Percentiles rank a stretch among this genome's conserved stretches.
Evolutionary conservation across 2,888 invertebrate species (phyloP).

Genomic region (Coleophora flavipennella): DNA sequence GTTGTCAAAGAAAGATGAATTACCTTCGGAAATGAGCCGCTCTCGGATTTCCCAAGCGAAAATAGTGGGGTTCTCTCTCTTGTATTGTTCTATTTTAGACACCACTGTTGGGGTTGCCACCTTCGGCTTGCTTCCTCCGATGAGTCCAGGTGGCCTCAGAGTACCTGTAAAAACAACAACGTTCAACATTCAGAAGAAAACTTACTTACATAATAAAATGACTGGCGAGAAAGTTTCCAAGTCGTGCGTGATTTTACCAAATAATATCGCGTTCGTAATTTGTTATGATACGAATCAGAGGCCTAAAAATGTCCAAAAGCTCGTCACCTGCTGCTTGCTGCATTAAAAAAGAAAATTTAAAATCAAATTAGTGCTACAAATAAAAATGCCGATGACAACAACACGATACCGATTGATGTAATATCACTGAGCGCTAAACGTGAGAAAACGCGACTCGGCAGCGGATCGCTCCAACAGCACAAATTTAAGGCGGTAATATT

Average conservation of each 20-base stretch:
- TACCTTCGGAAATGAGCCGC: slow-evolving; percentile 96
- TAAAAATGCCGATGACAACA: slow-evolving; percentile 62
- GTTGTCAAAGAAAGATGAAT: slow-evolving; percentile 18
- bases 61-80: slow-evolving; percentile 97
- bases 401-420: slow-evolving; percentile 61
- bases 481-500: slow-evolving; percentile 23
- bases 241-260: no score
- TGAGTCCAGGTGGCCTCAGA: slow-evolving; percentile 89
- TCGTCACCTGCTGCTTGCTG: slow-evolving; percentile 39
- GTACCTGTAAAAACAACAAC: slow-evolving; percentile 77
- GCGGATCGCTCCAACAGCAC: slow-evolving; percentile 14
- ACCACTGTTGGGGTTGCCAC: slow-evolving; percentile 98
- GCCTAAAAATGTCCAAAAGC: slow-evolving; percentile 9
- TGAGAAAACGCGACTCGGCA: slow-evolving; percentile 48
- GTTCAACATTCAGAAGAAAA: no score
- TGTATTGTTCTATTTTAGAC: slow-evolving; percentile 98
- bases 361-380: slow-evolving; percentile 51
- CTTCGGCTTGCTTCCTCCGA: slow-evolving; percentile 97
- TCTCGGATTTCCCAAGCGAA: slow-evolving; percentile 99
- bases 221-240: no score
- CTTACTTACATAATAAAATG: no score
- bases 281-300: no score
- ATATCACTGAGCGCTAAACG: slow-evolving; percentile 67
- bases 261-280: no score
- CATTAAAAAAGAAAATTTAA: slow-evolving; percentile 39